These are phyloP conservation scores for Pipistrellus nathusii DNA, from an alignment of 2,797 vertebrate species.

Conservation along the genomic window DNA sequence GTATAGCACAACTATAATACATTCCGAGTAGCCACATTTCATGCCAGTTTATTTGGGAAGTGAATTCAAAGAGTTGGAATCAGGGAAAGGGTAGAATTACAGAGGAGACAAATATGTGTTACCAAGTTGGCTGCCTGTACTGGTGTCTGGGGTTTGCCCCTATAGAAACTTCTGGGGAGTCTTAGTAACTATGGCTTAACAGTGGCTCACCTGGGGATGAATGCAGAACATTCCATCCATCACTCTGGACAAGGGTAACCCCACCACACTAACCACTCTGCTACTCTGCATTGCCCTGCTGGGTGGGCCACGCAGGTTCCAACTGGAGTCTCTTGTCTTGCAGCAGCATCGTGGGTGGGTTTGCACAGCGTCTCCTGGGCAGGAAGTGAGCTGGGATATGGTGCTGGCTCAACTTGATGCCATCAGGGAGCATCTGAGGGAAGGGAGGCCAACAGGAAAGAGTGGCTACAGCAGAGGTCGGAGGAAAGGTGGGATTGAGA, in stretches of 20 bases:
- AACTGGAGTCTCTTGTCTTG: not conserved
- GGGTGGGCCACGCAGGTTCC: not conserved
- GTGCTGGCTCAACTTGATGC: too few relatives aligned
- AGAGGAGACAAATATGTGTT: not conserved
- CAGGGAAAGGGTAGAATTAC: not conserved
- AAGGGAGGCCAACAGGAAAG: not conserved
- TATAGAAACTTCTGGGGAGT: not conserved
- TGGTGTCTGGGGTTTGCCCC: not conserved
- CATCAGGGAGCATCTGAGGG: too few relatives aligned
- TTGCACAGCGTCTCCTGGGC: not conserved
- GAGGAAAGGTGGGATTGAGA: not conserved
- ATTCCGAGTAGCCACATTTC: slow-evolving; percentile 11
- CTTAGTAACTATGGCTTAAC: not conserved
- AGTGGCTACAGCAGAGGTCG: not conserved
- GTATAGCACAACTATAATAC: not conserved
- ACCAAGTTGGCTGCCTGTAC: not conserved
- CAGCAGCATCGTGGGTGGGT: not conserved
- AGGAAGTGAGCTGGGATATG: not conserved
- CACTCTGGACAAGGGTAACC: not conserved
- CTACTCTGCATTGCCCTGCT: not conserved
- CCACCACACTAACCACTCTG: accelerated
- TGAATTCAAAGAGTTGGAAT: not conserved
- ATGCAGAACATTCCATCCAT: not conserved
- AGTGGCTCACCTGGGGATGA: not conserved
- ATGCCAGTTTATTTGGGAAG: not conserved